Percentiles rank a stretch among this genome's conserved stretches.
Conservation (phyloP, 1,140 invertebrate species). For the Macrobrachium rosenbergii region DNA sequence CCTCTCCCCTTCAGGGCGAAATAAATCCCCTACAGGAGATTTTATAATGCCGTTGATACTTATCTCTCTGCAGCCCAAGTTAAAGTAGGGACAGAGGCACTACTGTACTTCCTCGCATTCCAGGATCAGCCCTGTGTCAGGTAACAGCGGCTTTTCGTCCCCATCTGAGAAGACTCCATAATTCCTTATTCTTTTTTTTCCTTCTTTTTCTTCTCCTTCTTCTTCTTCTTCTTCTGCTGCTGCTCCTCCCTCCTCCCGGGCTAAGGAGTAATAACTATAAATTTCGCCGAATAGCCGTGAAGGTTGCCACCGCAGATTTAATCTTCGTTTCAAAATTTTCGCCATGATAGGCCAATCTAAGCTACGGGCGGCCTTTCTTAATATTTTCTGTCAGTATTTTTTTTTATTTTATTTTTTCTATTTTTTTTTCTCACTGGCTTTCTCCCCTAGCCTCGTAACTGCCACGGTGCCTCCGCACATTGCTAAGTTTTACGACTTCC, state of each 20-base stretch:
- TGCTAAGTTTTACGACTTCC: neutral
- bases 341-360: conserved; percentile 35
- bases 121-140: too few relatives aligned
- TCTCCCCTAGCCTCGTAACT: neutral
- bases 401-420: neutral
- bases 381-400: conserved; percentile 37
- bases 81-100: too few relatives aligned
- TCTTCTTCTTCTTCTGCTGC: too few relatives aligned
- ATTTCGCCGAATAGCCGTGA: conserved; percentile 24
- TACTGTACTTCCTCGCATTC: too few relatives aligned
- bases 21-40: too few relatives aligned
- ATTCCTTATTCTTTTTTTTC: too few relatives aligned
- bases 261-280: conserved; percentile 25
- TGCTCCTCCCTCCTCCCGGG: neutral
- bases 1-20: too few relatives aligned
- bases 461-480: neutral
- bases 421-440: conserved; percentile 13
- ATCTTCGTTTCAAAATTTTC: conserved; percentile 25
- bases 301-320: conserved; percentile 9
- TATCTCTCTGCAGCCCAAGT: too few relatives aligned
- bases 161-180: too few relatives aligned
- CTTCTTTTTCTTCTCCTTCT: neutral
- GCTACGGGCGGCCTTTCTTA: conserved; percentile 20
- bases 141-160: too few relatives aligned
- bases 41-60: too few relatives aligned